Conservation (phyloP, 2,888 invertebrate genomes). For the Actias luna region DNA sequence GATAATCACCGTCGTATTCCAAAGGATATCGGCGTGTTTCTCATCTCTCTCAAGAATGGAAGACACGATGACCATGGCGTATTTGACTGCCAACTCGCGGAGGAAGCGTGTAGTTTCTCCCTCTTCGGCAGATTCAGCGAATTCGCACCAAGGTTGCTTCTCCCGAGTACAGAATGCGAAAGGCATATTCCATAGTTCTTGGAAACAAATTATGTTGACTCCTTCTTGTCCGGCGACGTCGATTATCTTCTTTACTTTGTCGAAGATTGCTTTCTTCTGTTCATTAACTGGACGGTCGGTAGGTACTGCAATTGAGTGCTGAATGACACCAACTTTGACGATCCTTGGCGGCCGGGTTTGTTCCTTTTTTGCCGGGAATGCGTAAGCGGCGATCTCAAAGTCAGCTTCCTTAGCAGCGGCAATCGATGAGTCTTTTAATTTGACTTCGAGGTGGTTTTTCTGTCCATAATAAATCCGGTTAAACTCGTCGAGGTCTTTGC, state of each 20-base stretch:
- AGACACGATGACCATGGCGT: conserved; percentile 97
- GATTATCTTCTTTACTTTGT: conserved; percentile 89
- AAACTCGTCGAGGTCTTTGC: conserved; percentile 70
- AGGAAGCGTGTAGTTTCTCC: conserved; percentile 94
- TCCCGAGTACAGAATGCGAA: conserved; percentile 99
- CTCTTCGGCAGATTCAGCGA: conserved; percentile 94
- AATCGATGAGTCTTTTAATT: conserved; percentile 71
- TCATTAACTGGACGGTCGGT: conserved; percentile 89
- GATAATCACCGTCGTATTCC: conserved; percentile 98
- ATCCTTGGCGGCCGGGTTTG: conserved; percentile 85
- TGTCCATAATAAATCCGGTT: conserved; percentile 74
- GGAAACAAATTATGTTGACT: conserved; percentile 96
- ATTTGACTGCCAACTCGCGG: conserved; percentile 88
- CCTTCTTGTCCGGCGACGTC: conserved; percentile 90
- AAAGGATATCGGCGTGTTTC: conserved; percentile 91
- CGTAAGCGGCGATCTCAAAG: conserved; percentile 75
- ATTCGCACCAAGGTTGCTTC: conserved; percentile 98
- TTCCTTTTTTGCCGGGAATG: conserved; percentile 72
- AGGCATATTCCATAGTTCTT: conserved; percentile 99
- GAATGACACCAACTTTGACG: conserved; percentile 93
- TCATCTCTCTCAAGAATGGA: conserved; percentile 97
- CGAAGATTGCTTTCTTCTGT: conserved; percentile 91
- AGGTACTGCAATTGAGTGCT: conserved; percentile 91
- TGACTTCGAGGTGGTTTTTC: conserved; percentile 60
- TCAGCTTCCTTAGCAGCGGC: conserved; percentile 81